phyloP scores from a whole-genome alignment of 2,113 vertebrate species.

The Platysteira castanea region DNA sequence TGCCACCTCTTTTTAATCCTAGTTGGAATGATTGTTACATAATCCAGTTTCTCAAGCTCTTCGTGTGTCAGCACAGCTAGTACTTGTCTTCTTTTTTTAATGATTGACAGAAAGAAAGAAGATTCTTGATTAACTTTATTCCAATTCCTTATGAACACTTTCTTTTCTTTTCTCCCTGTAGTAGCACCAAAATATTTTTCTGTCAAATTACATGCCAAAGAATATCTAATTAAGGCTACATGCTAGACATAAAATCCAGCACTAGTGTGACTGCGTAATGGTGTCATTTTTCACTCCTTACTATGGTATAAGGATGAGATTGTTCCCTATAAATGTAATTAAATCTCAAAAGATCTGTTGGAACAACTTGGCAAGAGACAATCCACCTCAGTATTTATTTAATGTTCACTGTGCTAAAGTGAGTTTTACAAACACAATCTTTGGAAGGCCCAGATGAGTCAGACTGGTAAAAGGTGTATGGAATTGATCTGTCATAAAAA shows the following conservation, averaged over 20 bases:
- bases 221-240: neutral
- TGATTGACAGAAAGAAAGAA: neutral
- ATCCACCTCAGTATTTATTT: neutral
- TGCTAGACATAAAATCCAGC: neutral
- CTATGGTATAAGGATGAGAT: neutral
- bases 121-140: neutral
- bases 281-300: neutral
- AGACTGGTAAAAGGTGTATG: neutral
- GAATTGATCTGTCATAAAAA: neutral
- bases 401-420: neutral
- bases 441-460: neutral
- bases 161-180: neutral
- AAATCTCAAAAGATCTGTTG: neutral
- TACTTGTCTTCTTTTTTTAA: neutral
- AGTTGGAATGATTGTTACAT: neutral
- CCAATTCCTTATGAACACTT: neutral
- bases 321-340: neutral
- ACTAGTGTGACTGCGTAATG: neutral
- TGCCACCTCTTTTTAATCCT: neutral
- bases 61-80: neutral
- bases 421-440: neutral
- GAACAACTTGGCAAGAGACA: neutral
- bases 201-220: neutral
- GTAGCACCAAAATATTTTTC: neutral
- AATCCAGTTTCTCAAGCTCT: neutral